Percentiles rank a stretch among this genome's conserved stretches.
Conservation (phyloP, 2,113 vertebrate species). For the Panurus biarmicus region DNA sequence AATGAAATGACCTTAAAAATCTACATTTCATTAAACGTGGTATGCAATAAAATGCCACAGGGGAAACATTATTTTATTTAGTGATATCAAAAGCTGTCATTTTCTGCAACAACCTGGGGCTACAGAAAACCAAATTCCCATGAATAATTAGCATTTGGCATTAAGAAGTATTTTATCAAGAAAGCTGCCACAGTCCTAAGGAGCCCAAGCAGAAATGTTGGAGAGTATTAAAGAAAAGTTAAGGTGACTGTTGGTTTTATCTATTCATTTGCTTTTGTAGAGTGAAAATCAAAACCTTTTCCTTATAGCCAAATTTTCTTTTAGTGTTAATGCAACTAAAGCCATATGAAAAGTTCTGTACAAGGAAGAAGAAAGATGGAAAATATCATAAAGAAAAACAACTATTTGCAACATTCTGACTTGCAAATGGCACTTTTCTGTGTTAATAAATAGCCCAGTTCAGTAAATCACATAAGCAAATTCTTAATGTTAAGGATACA, state of each 20-base stretch:
- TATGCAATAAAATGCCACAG: not conserved
- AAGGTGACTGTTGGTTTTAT: not conserved
- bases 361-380: not conserved
- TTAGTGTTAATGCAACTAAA: not conserved
- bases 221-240: not conserved
- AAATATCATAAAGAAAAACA: not conserved
- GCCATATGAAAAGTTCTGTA: not conserved
- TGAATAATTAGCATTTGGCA: slow-evolving; percentile 39
- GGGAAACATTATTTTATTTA: slow-evolving; percentile 26
- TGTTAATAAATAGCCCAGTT: not conserved
- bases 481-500: not conserved
- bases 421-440: not conserved
- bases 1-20: slow-evolving; percentile 27
- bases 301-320: not conserved
- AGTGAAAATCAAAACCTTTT: not conserved
- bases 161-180: slow-evolving; percentile 21
- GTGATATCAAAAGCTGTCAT: slow-evolving; percentile 22
- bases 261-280: not conserved
- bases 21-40: not conserved
- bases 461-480: not conserved
- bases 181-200: not conserved
- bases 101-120: slow-evolving; percentile 9
- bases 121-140: not conserved
- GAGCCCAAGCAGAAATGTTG: not conserved
- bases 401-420: not conserved